Evolutionary conservation across 2,888 invertebrate species (phyloP).

Genomic region (Thumatha senex): DNA sequence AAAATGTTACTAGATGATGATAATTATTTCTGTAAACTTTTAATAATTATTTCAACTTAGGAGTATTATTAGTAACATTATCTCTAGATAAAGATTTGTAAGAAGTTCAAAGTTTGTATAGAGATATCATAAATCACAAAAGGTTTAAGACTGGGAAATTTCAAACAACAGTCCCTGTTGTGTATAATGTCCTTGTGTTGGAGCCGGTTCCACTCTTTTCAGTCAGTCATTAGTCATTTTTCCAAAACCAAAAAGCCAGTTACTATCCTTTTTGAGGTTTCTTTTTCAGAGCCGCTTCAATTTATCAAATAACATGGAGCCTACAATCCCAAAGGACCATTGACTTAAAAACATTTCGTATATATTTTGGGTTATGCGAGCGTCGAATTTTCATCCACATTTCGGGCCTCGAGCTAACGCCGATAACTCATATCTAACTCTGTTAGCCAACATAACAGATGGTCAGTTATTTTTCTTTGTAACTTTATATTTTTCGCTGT

Average conservation of each 20-base stretch:
- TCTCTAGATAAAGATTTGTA: too few species aligned
- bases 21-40: too few species aligned
- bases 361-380: constrained; percentile 1
- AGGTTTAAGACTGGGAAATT: too few species aligned
- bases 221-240: too few species aligned
- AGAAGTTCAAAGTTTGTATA: too few species aligned
- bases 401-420: constrained; percentile 14
- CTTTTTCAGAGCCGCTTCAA: not conserved
- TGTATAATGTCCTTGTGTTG: too few species aligned
- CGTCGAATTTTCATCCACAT: constrained; percentile 16
- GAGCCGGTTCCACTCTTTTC: too few species aligned
- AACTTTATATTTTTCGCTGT: constrained; percentile 23
- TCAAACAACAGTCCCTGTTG: too few species aligned
- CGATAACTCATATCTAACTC: constrained; percentile 29
- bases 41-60: too few species aligned
- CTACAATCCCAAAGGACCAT: not conserved
- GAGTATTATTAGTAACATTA: too few species aligned
- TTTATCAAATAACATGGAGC: not conserved
- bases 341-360: constrained; percentile 4
- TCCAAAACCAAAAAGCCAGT: not conserved
- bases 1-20: too few species aligned
- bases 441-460: constrained; percentile 31
- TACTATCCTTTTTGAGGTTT: not conserved
- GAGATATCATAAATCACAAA: too few species aligned
- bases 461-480: constrained; percentile 19